Conservation (phyloP, 2,113 vertebrate genomes). For the Sander vitreus region DNA sequence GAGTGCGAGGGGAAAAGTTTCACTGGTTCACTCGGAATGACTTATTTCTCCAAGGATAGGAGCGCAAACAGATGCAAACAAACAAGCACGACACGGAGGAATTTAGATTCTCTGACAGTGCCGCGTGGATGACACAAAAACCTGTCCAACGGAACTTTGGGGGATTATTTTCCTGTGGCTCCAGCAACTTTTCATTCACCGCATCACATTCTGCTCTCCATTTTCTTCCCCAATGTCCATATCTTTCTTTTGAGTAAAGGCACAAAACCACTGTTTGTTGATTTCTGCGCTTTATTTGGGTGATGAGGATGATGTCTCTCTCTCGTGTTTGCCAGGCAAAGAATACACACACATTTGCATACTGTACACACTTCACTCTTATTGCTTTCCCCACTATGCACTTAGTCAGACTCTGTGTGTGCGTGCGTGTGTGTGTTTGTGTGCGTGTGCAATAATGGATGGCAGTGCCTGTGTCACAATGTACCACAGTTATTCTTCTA, state of each 20-base stretch:
- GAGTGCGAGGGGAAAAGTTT: conserved; percentile 38
- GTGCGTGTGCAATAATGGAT: conserved; percentile 15
- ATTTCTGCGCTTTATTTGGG: neutral
- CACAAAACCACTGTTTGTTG: conserved; percentile 7
- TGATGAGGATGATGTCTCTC: conserved; percentile 34
- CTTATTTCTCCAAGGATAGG: conserved; percentile 64
- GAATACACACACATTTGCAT: conserved; percentile 36
- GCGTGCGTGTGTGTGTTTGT: neutral
- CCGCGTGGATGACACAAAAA: conserved; percentile 3
- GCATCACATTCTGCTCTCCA: neutral
- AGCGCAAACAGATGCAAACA: conserved; percentile 58
- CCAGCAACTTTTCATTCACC: neutral
- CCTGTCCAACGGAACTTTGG: conserved; percentile 20
- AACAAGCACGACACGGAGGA: conserved; percentile 50
- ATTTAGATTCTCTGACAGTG: conserved; percentile 40
- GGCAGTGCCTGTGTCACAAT: conserved; percentile 17
- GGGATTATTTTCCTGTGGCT: neutral
- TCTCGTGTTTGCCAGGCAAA: conserved; percentile 21
- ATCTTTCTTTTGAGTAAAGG: neutral
- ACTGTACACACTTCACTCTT: conserved; percentile 24
- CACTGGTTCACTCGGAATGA: conserved; percentile 53
- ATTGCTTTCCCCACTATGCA: conserved; percentile 23
- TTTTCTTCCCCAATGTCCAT: neutral
- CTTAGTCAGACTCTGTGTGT: neutral
- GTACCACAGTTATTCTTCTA: conserved; percentile 38